Evolutionary conservation across 2,888 invertebrate genomes (phyloP).

Genomic region (Melanostoma scalare): DNA sequence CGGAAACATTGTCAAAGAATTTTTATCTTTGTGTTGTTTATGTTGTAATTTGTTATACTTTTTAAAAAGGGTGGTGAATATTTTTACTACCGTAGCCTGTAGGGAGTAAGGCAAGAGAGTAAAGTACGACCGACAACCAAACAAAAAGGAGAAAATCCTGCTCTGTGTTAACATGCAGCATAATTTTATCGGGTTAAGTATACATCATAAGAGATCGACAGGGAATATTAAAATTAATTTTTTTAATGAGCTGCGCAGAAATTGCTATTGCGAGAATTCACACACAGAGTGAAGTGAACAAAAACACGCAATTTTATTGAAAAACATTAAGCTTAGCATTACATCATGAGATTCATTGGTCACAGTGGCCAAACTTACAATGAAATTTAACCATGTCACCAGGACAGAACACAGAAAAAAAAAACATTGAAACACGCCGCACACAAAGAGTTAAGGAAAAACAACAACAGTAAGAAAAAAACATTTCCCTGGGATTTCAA

Average conservation of each 20-base stretch:
- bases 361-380: neutral
- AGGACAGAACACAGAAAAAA: neutral
- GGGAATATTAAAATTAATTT: neutral
- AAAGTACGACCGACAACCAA: too few species aligned
- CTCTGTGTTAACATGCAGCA: too few species aligned
- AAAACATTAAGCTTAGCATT: conserved; percentile 14
- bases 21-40: too few species aligned
- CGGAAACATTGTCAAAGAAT: neutral
- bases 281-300: neutral
- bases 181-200: too few species aligned
- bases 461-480: neutral
- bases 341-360: conserved; percentile 18
- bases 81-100: too few species aligned
- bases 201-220: neutral
- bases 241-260: too few species aligned
- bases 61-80: too few species aligned
- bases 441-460: neutral
- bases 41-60: neutral
- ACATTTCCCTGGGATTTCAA: conserved; percentile 33
- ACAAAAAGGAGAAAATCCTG: too few species aligned
- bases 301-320: neutral
- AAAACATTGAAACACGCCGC: conserved; percentile 11
- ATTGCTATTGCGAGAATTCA: too few species aligned
- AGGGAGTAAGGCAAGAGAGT: too few species aligned
- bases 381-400: neutral